Evolutionary conservation across 1,140 invertebrate species (phyloP).

Genomic region (Cylas formicarius): DNA sequence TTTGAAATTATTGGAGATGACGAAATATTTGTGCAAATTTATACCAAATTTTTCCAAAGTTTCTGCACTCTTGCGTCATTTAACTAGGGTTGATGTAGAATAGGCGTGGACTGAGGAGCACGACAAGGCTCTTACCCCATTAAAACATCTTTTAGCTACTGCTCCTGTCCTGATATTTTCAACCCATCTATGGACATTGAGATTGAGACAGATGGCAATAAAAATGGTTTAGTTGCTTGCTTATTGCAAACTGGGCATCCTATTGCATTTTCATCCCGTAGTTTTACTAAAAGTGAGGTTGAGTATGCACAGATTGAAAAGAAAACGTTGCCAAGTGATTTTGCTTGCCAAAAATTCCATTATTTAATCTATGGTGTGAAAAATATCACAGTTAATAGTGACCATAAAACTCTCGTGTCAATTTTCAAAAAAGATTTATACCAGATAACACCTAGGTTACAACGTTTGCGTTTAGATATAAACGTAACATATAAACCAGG

Average conservation of each 20-base stretch:
- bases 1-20: not conserved
- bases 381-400: constrained; percentile 37
- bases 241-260: constrained; percentile 41
- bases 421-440: constrained; percentile 43
- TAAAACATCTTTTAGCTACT: not conserved
- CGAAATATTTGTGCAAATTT: not conserved
- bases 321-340: constrained; percentile 40
- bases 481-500: constrained; percentile 33
- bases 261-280: constrained; percentile 40
- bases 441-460: constrained; percentile 37
- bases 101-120: not conserved
- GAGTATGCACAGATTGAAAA: constrained; percentile 43
- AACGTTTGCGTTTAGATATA: constrained; percentile 32
- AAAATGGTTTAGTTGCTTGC: constrained; percentile 39
- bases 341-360: constrained; percentile 39
- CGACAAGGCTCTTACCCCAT: not conserved
- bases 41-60: constrained; percentile 2
- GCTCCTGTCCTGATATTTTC: constrained; percentile 29
- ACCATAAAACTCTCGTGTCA: constrained; percentile 43
- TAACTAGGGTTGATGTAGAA: constrained; percentile 3
- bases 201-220: constrained; percentile 36
- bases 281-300: constrained; percentile 33
- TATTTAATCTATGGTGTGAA: constrained; percentile 39
- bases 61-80: constrained; percentile 3
- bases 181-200: constrained; percentile 25